phyloP scores from a whole-genome alignment of 2,888 invertebrate genomes.

The Dolichomitus sp. region DNA sequence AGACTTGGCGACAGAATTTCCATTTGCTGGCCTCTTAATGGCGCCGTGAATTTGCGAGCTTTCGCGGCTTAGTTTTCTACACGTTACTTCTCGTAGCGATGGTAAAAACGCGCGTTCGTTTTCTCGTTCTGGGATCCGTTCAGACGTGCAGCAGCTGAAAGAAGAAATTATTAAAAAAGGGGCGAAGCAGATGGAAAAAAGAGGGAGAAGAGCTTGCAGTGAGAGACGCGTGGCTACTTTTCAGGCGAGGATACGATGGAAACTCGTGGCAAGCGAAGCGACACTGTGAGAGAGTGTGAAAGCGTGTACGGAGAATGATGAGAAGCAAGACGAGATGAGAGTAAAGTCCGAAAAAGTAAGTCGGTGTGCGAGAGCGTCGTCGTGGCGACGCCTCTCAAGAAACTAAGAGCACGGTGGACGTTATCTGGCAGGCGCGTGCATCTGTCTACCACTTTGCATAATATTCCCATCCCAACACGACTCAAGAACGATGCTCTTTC shows the following conservation, averaged over 20 bases:
- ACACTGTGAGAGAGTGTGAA: slow-evolving; percentile 58
- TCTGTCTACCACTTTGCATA: slow-evolving; percentile 81
- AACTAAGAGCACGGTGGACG: slow-evolving; percentile 62
- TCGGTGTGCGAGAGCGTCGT: slow-evolving; percentile 24
- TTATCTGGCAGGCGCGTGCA: slow-evolving; percentile 71
- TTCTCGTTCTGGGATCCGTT: slow-evolving; percentile 39
- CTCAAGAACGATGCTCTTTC: slow-evolving; percentile 66
- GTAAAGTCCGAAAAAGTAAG: slow-evolving; percentile 54
- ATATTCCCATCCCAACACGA: slow-evolving; percentile 72
- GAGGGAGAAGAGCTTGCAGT: slow-evolving; percentile 27
- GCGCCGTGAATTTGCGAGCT: slow-evolving; percentile 1
- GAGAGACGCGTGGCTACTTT: slow-evolving; percentile 53
- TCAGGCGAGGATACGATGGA: slow-evolving; percentile 63
- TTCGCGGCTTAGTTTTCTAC: background rate
- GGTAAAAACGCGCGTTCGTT: slow-evolving; percentile 35
- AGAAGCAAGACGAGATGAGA: slow-evolving; percentile 60
- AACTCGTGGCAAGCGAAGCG: slow-evolving; percentile 57
- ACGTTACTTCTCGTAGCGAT: background rate
- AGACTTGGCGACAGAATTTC: background rate
- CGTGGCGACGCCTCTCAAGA: slow-evolving; percentile 53
- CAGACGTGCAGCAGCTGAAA: slow-evolving; percentile 53
- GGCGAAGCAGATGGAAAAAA: slow-evolving; percentile 48
- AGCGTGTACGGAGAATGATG: slow-evolving; percentile 60
- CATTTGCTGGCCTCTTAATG: background rate
- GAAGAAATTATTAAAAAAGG: slow-evolving; percentile 56